Evolutionary conservation across 35 echinoderm and acorn worm species (phyloP).

Genomic region (Stichopus chloronotus): DNA sequence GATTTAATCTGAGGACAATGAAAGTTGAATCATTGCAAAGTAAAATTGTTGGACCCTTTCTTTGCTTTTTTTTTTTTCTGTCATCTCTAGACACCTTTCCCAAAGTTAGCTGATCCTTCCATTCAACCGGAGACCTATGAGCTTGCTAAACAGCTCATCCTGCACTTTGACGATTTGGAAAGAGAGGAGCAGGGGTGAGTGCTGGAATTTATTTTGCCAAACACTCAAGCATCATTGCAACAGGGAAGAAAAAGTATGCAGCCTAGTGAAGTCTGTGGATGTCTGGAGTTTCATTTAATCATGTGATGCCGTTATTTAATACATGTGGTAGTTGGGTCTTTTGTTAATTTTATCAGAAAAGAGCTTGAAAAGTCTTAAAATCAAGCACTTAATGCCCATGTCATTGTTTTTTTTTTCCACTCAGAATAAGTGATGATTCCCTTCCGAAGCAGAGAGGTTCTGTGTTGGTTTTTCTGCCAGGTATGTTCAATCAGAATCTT

Average conservation of each 20-base stretch:
- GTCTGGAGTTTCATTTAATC: no score
- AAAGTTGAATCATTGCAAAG: background rate
- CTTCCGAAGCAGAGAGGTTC: constrained; percentile 75
- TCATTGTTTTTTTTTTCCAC: background rate
- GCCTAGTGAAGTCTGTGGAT: no score
- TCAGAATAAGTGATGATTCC: constrained; percentile 64
- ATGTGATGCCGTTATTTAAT: no score
- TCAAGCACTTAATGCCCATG: no score
- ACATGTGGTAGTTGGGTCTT: no score
- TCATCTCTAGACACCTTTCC: constrained; percentile 49
- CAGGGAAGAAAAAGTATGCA: no score
- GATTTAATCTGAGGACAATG: no score
- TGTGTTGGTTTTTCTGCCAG: constrained; percentile 93
- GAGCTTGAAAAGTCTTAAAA: no score
- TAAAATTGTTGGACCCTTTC: background rate
- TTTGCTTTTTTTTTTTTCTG: background rate
- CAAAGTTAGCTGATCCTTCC: constrained; percentile 57
- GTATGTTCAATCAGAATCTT: constrained; percentile 53
- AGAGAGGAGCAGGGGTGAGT: constrained; percentile 89
- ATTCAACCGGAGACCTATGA: constrained; percentile 71
- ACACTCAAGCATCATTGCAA: no score
- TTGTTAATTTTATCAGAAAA: no score
- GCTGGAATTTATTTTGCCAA: background rate
- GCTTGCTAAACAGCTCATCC: constrained; percentile 76
- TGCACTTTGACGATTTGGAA: constrained; percentile 90